Conservation (phyloP, 2,888 invertebrate species). For the Cetonia aurata region DNA sequence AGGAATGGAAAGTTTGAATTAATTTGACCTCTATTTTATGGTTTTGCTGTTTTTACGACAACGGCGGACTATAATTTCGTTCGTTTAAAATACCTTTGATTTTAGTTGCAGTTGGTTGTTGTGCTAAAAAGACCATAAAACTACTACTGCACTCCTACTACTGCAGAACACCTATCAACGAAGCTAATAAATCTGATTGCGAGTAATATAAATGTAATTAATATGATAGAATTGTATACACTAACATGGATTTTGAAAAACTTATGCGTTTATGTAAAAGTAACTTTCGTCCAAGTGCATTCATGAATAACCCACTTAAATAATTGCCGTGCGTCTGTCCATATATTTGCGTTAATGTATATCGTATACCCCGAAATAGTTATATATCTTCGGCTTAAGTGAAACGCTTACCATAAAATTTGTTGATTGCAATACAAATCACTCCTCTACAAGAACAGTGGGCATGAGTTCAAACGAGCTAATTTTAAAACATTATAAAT, state of each 20-base stretch:
- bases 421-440: conserved; percentile 39
- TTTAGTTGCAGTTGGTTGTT: too few relatives aligned
- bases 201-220: too few relatives aligned
- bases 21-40: too few relatives aligned
- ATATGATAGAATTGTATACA: neutral
- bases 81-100: too few relatives aligned
- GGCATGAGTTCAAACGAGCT: conserved; percentile 27
- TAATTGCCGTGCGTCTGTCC: conserved; percentile 26
- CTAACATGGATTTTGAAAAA: neutral
- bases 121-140: too few relatives aligned
- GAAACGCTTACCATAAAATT: conserved; percentile 40
- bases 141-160: too few relatives aligned
- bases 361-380: conserved; percentile 26
- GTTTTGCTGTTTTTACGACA: too few relatives aligned
- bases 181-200: too few relatives aligned
- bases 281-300: neutral
- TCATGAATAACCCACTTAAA: conserved; percentile 25
- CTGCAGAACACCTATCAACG: too few relatives aligned
- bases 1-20: too few relatives aligned
- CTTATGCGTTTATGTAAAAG: neutral
- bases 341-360: conserved; percentile 31
- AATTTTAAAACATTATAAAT: conserved; percentile 31
- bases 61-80: too few relatives aligned
- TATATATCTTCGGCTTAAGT: conserved; percentile 37
- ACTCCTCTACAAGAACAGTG: conserved; percentile 26